These are phyloP conservation scores for Musca domestica DNA, from an alignment of 1,140 invertebrate genomes.

Conservation along the genomic window DNA sequence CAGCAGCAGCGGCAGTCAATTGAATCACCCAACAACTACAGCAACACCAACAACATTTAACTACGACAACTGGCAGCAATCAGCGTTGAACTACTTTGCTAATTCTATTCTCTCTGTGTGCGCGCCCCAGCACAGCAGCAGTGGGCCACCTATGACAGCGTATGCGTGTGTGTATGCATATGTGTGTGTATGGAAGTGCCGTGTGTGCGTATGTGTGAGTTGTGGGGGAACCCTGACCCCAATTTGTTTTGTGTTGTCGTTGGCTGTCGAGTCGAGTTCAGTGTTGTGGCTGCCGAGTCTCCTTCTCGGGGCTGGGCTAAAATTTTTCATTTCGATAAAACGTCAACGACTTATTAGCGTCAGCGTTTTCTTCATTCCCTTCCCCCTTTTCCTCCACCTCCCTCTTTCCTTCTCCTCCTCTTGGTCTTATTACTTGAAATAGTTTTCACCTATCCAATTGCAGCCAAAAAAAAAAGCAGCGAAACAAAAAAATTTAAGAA, in stretches of 20 bases:
- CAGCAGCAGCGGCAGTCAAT: neutral
- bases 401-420: no score
- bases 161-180: no score
- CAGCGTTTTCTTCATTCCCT: neutral
- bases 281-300: neutral
- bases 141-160: no score
- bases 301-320: neutral
- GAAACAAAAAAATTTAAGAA: neutral
- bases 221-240: conserved; percentile 20
- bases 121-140: no score
- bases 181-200: no score
- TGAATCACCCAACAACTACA: no score
- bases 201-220: no score
- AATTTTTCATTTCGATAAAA: conserved; percentile 17
- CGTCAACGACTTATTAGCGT: conserved; percentile 20
- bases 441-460: conserved; percentile 14
- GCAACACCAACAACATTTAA: conserved; percentile 2
- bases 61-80: neutral
- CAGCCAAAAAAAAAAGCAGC: neutral
- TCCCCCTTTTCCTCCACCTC: neutral
- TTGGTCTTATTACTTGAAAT: neutral
- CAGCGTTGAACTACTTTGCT: conserved; percentile 1
- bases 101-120: neutral
- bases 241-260: conserved; percentile 3
- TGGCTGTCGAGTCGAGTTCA: neutral